Percentiles rank a stretch among this genome's conserved stretches.
These are phyloP conservation scores for Luffia ferchaultella DNA, from an alignment of 2,888 invertebrate genomes.

Conservation along the genomic window DNA sequence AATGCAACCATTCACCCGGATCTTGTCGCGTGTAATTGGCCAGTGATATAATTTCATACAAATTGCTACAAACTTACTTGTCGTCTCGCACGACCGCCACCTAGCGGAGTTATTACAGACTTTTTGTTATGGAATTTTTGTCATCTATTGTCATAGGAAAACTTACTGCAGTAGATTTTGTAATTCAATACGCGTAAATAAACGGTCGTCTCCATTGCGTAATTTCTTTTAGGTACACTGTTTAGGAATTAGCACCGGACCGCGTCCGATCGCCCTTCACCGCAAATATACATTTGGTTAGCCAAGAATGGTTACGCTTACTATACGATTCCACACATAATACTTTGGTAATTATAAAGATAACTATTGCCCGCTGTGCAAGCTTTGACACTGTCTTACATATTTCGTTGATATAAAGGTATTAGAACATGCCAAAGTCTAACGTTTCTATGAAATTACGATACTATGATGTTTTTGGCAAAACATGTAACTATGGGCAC, in stretches of 20 bases:
- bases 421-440: no score
- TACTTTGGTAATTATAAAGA: background rate
- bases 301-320: background rate
- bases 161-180: background rate
- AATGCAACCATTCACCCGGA: constrained; percentile 17
- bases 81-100: constrained; percentile 18
- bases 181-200: background rate
- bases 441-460: no score
- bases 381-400: no score
- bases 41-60: constrained; percentile 9
- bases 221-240: background rate
- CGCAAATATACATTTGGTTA: background rate
- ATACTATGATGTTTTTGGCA: no score
- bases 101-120: background rate
- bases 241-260: background rate
- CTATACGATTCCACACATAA: background rate
- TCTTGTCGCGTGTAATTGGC: constrained; percentile 5
- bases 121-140: background rate
- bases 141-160: background rate
- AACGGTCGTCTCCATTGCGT: background rate
- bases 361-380: background rate
- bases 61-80: constrained; percentile 5
- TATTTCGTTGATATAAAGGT: no score
- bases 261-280: background rate
- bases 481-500: no score